Evolutionary conservation across 2,888 invertebrate genomes (phyloP).

Genomic region (Mamestra brassicae): DNA sequence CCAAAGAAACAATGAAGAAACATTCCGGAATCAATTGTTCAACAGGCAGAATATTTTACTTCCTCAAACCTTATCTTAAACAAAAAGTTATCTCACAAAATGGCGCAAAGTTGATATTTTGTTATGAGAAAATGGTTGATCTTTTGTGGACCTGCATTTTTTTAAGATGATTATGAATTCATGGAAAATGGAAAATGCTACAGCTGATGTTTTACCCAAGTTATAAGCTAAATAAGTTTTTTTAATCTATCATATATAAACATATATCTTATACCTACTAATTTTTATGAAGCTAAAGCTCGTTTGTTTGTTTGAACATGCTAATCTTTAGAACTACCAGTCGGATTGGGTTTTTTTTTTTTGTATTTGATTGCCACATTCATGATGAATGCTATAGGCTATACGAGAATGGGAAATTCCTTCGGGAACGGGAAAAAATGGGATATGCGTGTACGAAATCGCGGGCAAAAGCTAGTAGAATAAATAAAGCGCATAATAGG

Average conservation of each 20-base stretch:
- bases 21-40: constrained; percentile 33
- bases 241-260: too few species aligned
- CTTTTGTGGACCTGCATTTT: constrained; percentile 32
- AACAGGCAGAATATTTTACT: constrained; percentile 35
- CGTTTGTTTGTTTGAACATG: too few species aligned
- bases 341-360: too few species aligned
- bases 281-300: too few species aligned
- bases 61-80: constrained; percentile 19
- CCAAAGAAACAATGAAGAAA: constrained; percentile 23
- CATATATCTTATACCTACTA: too few species aligned
- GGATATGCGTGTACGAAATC: too few species aligned
- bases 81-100: constrained; percentile 49
- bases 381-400: too few species aligned
- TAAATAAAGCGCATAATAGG: background rate
- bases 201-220: background rate
- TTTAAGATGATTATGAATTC: background rate
- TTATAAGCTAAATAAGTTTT: background rate
- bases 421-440: too few species aligned
- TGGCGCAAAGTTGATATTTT: constrained; percentile 43
- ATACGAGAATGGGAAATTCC: too few species aligned
- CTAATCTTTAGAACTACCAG: too few species aligned
- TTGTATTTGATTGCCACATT: too few species aligned
- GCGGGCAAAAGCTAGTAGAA: background rate
- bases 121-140: constrained; percentile 34
- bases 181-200: background rate